These are phyloP conservation scores for Stramonita haemastoma DNA, from an alignment of 2,888 invertebrate genomes.

Conservation along the genomic window DNA sequence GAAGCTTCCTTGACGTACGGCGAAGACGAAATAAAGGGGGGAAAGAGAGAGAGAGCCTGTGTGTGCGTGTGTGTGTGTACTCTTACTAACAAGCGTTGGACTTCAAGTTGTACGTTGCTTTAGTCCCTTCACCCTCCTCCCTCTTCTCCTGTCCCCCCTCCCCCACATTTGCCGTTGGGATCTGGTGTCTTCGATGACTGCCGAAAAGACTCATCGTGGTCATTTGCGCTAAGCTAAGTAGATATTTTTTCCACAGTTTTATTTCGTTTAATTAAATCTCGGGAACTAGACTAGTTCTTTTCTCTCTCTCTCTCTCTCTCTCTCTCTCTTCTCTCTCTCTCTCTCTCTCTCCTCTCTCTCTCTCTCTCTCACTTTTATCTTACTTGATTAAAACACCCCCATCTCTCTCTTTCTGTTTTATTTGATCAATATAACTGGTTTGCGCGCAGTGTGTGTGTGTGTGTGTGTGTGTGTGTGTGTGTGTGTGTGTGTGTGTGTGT, in stretches of 20 bases:
- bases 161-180: no score
- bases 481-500: background rate
- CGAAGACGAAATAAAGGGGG: background rate
- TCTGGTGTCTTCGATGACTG: no score
- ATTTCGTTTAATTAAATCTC: background rate
- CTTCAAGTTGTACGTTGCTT: background rate
- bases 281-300: background rate
- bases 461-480: constrained; percentile 20
- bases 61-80: background rate
- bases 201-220: no score
- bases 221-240: no score
- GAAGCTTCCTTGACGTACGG: constrained; percentile 11
- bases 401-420: background rate
- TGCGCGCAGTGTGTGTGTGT: constrained; percentile 20
- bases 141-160: background rate
- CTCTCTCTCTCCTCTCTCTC: background rate
- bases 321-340: no score
- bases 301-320: no score
- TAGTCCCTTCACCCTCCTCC: no score
- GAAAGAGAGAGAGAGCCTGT: background rate
- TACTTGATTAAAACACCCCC: background rate
- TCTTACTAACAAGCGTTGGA: constrained; percentile 25
- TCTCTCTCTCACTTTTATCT: constrained; percentile 28
- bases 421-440: background rate
- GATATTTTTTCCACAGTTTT: no score